phyloP scores from a whole-genome alignment of 2,113 vertebrate genomes.

The Athene noctua region DNA sequence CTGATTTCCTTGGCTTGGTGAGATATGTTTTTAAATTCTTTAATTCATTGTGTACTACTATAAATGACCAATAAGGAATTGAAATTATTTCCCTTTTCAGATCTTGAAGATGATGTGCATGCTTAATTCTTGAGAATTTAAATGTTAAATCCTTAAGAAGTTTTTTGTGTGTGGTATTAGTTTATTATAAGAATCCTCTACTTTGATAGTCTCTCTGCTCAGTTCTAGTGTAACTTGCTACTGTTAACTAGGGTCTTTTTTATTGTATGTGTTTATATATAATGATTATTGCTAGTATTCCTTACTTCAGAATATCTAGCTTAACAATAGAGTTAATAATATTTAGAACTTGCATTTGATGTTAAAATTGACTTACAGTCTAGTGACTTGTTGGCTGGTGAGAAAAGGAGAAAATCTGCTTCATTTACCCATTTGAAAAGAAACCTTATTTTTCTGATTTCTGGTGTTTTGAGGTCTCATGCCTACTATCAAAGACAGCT shows the following conservation, averaged over 20 bases:
- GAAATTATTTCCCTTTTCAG: not conserved
- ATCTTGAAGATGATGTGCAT: not conserved
- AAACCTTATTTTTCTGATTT: not conserved
- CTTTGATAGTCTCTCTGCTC: not conserved
- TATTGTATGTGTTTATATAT: not conserved
- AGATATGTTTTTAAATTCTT: not conserved
- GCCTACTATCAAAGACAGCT: not conserved
- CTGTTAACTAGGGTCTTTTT: not conserved
- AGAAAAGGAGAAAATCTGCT: not conserved
- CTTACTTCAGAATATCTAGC: not conserved
- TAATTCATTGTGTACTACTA: not conserved
- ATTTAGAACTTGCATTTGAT: not conserved
- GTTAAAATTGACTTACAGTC: not conserved
- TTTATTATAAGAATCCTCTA: not conserved
- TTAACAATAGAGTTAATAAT: not conserved
- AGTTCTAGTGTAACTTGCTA: not conserved
- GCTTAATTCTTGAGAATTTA: not conserved
- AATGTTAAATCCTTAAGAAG: not conserved
- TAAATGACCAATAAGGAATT: not conserved
- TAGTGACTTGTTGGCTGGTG: not conserved
- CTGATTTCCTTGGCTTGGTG: not conserved
- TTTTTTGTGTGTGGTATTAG: not conserved
- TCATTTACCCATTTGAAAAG: not conserved
- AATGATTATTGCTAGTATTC: not conserved
- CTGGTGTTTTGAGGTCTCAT: not conserved